These are phyloP conservation scores for Eristalis intricaria DNA, from an alignment of 2,888 invertebrate species.

Conservation along the genomic window DNA sequence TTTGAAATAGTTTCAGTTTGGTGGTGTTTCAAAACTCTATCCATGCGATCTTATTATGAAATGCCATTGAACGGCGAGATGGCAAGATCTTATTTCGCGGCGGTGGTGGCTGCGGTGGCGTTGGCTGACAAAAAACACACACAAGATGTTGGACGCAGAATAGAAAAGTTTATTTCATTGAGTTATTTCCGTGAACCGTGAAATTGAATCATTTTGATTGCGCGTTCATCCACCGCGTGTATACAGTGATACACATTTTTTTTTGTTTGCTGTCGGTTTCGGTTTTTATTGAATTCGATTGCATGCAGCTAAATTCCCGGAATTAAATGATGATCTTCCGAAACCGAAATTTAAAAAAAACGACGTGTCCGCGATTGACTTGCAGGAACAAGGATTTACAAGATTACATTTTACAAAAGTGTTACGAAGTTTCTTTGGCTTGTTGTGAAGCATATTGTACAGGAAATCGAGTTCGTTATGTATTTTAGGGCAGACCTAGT, in stretches of 20 bases:
- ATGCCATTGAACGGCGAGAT: constrained; percentile 56
- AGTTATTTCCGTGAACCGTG: constrained; percentile 71
- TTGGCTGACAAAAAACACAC: constrained; percentile 61
- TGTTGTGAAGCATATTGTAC: not conserved
- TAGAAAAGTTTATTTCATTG: constrained; percentile 69
- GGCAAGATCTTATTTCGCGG: constrained; percentile 59
- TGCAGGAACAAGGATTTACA: not conserved
- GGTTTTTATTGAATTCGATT: constrained; percentile 34
- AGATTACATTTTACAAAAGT: constrained; percentile 57
- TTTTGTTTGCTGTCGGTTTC: constrained; percentile 1
- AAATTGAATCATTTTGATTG: constrained; percentile 66
- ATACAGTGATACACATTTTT: constrained; percentile 50
- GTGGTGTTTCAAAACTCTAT: constrained; percentile 38
- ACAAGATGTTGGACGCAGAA: constrained; percentile 42
- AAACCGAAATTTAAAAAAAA: constrained; percentile 11
- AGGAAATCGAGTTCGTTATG: not conserved
- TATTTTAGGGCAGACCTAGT: not conserved
- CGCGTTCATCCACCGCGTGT: constrained; percentile 33
- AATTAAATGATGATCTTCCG: constrained; percentile 45
- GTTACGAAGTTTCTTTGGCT: not conserved
- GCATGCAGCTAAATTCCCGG: constrained; percentile 62
- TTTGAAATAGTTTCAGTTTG: constrained; percentile 33
- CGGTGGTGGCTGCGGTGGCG: constrained; percentile 40
- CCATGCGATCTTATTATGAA: constrained; percentile 53
- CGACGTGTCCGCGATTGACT: not conserved